phyloP scores from a whole-genome alignment of 2,888 invertebrate genomes.

The Oxystoma pomonae region DNA sequence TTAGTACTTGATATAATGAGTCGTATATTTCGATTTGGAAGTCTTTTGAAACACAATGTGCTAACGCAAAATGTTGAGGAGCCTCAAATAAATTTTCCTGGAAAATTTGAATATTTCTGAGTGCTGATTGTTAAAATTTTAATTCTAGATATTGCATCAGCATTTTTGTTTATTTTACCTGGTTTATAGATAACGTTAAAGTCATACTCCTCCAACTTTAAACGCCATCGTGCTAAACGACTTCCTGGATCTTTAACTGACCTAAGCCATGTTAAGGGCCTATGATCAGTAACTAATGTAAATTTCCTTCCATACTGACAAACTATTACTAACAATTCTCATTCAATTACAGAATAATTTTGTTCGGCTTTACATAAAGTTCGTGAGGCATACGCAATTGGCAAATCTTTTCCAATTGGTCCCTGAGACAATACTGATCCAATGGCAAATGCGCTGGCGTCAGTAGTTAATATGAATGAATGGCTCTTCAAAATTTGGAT shows the following conservation, averaged over 20 bases:
- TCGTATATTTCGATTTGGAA: not conserved
- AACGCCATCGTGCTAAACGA: conserved; percentile 34
- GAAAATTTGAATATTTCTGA: not conserved
- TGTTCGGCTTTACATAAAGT: conserved; percentile 33
- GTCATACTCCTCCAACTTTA: conserved; percentile 36
- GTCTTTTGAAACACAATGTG: not conserved
- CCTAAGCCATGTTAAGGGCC: conserved; percentile 38
- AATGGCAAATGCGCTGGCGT: conserved; percentile 33
- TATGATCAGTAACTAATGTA: conserved; percentile 38
- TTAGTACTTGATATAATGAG: too few species aligned
- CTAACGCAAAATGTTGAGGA: not conserved
- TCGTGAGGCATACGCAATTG: conserved; percentile 36
- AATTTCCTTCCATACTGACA: conserved; percentile 40
- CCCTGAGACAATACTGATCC: conserved; percentile 36
- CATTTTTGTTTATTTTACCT: conserved; percentile 29
- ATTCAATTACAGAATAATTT: conserved; percentile 33
- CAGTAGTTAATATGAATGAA: conserved; percentile 37
- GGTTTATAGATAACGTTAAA: conserved; percentile 35
- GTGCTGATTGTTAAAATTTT: conserved; percentile 1
- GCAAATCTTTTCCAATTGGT: conserved; percentile 35
- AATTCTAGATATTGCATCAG: conserved; percentile 26
- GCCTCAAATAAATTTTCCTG: not conserved
- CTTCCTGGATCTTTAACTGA: conserved; percentile 33
- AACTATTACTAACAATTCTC: conserved; percentile 36
- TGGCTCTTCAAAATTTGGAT: conserved; percentile 32